Evolutionary conservation across 1,140 invertebrate genomes (phyloP).

Genomic region (Cardiocondyla obscurior): DNA sequence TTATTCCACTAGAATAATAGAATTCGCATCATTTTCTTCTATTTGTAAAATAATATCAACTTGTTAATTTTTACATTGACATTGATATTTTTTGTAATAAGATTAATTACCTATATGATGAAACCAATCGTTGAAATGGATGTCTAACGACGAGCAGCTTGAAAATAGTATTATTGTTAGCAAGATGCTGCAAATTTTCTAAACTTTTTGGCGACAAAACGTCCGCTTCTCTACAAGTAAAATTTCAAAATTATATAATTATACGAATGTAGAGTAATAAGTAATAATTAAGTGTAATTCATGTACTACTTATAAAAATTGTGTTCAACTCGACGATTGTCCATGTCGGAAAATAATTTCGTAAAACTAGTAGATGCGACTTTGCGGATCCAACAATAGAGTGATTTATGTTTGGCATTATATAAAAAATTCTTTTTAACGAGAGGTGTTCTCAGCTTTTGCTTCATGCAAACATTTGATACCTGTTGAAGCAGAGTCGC

Average conservation of each 20-base stretch:
- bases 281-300: not conserved
- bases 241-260: not conserved
- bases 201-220: slow-evolving; percentile 70
- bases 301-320: slow-evolving; percentile 77
- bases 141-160: slow-evolving; percentile 84
- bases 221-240: slow-evolving; percentile 76
- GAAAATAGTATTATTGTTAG: slow-evolving; percentile 70
- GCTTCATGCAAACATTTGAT: slow-evolving; percentile 73
- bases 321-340: slow-evolving; percentile 57
- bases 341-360: slow-evolving; percentile 79
- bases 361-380: slow-evolving; percentile 81
- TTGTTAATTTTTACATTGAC: not conserved
- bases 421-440: slow-evolving; percentile 79
- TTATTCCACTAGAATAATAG: not conserved
- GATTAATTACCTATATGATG: slow-evolving; percentile 81
- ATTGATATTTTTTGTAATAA: slow-evolving; percentile 25
- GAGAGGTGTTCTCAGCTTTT: slow-evolving; percentile 75
- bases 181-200: slow-evolving; percentile 64
- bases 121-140: slow-evolving; percentile 84
- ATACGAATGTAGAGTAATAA: not conserved
- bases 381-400: slow-evolving; percentile 83
- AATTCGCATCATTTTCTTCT: not conserved
- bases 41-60: not conserved
- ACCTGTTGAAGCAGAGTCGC: slow-evolving; percentile 63
- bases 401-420: slow-evolving; percentile 68